Evolutionary conservation across 2,113 vertebrate genomes (phyloP), one percentile per base, ranked within the genome.

Genomic region (Myotis lucifugus): DNA sequence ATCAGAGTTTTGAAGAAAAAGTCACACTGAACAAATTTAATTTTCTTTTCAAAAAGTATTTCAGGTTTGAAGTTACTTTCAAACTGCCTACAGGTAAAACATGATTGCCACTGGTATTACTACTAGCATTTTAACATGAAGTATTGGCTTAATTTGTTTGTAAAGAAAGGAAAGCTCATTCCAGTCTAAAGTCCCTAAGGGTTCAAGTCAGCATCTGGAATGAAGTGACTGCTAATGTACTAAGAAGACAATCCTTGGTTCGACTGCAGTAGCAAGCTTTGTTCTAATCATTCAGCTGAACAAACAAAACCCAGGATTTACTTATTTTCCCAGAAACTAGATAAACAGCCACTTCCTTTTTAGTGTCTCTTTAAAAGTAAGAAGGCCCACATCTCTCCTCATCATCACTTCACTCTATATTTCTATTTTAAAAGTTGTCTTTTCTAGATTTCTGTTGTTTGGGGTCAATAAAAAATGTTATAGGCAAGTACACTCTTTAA

Each of bases 311-410:
- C 77, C 92, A 97, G 95, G 97, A 98, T 98, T 98, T 97, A 97
- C 97, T 98, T 98, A 98, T 98, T 98, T 98, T 98, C 98, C 98
- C 98, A 98, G 98, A 98, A 98, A 98, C 96, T 98, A 96, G 97
- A 98, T 98, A 98, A 98, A 98, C 98, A 98, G 91, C 85, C 96
- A 98, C 96, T 98, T 98, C 98, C 98, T 98, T 98, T 97, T 94
- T 84, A 96, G 93, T 96, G 91, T 97, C 93, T 95, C 96, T 98
- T 98, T 97, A 97, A 96, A 98, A 98, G 93, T 64, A 97, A 94
- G 67, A 97, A 98, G 93, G 95, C 97, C 96, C 89, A 73, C 83
- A 88, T 97, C 87, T 89, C 94, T 94, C 92, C 66, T 98, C 96
- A 98, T 98, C 90, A 50, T 98, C 98, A 92, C 97, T 97, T 96